Evolutionary conservation across 1,140 invertebrate genomes (phyloP).

Genomic region (Leucophenga varia): DNA sequence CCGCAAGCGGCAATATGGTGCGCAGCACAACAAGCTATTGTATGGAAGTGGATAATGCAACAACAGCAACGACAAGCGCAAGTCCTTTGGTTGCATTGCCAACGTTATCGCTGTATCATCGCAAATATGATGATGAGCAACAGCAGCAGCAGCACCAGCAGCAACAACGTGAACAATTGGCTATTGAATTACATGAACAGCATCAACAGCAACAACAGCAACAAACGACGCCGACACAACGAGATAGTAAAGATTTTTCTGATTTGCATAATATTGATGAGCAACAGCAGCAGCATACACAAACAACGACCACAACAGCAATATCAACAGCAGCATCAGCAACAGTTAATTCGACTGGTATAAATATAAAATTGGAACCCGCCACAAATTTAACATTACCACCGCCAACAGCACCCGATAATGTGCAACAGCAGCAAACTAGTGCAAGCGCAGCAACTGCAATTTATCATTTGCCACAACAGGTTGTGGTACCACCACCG

Average conservation of each 20-base stretch:
- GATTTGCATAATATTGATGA: too few species aligned
- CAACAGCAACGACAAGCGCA: conserved; percentile 4
- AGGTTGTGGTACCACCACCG: conserved; percentile 23
- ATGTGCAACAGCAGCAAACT: too few species aligned
- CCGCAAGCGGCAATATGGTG: conserved; percentile 38
- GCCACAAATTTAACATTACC: conserved; percentile 22
- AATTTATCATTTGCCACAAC: conserved; percentile 38
- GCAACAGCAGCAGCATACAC: too few species aligned
- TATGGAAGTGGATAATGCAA: conserved; percentile 20
- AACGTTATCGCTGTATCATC: conserved; percentile 32
- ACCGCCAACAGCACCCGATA: background rate
- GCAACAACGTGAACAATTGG: conserved; percentile 19
- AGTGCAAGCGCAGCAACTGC: conserved; percentile 21
- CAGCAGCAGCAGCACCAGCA: conserved; percentile 27
- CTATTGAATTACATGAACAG: background rate
- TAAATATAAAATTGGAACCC: conserved; percentile 42
- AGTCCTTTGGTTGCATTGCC: conserved; percentile 32
- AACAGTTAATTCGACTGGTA: too few species aligned
- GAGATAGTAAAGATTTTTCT: too few species aligned
- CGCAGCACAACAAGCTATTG: conserved; percentile 41
- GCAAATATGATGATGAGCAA: conserved; percentile 37
- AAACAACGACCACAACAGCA: too few species aligned
- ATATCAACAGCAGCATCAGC: too few species aligned
- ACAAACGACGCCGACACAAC: conserved; percentile 12
- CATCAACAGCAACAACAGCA: conserved; percentile 21